phyloP scores from a whole-genome alignment of 1,140 invertebrate species.

The Sitodiplosis mosellana region DNA sequence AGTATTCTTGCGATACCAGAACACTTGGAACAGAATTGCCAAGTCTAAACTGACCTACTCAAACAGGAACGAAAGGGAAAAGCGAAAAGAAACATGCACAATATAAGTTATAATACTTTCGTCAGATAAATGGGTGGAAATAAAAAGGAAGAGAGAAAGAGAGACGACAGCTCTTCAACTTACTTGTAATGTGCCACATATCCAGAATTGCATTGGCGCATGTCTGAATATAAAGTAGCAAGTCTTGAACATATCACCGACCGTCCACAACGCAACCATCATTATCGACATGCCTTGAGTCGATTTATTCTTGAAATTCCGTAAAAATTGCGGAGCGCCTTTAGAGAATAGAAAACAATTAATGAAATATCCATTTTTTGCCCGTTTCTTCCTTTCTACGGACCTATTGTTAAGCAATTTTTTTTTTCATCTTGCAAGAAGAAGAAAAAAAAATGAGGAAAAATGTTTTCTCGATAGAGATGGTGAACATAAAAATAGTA shows the following conservation, averaged over 20 bases:
- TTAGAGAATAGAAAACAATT: constrained; percentile 2
- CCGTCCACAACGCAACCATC: constrained; percentile 96
- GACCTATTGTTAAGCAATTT: too few species aligned
- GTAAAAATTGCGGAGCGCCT: constrained; percentile 69
- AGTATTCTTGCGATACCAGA: constrained; percentile 40
- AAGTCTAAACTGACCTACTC: constrained; percentile 26
- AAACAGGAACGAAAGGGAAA: background rate
- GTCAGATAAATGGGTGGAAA: too few species aligned
- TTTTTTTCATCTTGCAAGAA: too few species aligned
- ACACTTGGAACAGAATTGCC: constrained; percentile 36
- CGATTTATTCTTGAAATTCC: constrained; percentile 65
- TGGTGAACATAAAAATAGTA: constrained; percentile 2
- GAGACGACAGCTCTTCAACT: constrained; percentile 16
- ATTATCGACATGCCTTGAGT: constrained; percentile 52
- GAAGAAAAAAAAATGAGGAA: too few species aligned
- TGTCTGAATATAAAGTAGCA: constrained; percentile 80
- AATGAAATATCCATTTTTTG: too few species aligned
- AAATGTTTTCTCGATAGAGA: constrained; percentile 1
- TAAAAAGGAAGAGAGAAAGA: too few species aligned
- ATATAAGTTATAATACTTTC: too few species aligned
- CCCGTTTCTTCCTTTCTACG: too few species aligned
- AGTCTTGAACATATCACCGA: constrained; percentile 92
- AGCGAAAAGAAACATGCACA: too few species aligned
- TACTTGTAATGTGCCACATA: constrained; percentile 88
- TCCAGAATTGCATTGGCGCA: constrained; percentile 86